Evolutionary conservation across 2,888 invertebrate genomes (phyloP).

Genomic region (Neoaliturus tenellus): DNA sequence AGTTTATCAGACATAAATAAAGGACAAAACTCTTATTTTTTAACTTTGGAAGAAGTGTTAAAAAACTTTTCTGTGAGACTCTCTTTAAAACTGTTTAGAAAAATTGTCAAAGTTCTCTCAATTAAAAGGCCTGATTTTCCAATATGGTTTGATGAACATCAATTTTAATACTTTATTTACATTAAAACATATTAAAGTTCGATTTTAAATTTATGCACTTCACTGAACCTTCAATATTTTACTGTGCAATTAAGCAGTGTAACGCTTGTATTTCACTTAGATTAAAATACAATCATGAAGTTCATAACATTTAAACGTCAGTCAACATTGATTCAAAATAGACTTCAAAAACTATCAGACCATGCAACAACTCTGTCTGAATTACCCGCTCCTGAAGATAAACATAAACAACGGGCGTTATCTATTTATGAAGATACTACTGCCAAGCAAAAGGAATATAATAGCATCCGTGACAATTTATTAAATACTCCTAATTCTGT

Average conservation of each 20-base stretch:
- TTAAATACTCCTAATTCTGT: conserved; percentile 16
- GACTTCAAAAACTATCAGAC: not conserved
- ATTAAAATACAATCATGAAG: not conserved
- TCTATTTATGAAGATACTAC: not conserved
- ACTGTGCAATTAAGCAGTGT: not conserved
- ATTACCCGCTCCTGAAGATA: not conserved
- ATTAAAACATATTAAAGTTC: too few species aligned
- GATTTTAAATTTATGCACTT: too few species aligned
- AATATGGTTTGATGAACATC: not conserved
- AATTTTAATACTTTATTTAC: not conserved
- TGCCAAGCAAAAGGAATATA: conserved; percentile 30
- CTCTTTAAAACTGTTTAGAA: not conserved
- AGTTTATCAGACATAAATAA: not conserved
- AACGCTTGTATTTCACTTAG: not conserved
- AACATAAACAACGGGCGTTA: conserved; percentile 14
- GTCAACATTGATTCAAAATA: not conserved
- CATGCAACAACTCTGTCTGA: not conserved
- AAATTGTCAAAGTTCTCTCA: not conserved
- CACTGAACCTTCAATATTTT: not conserved
- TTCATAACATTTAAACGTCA: conserved; percentile 22
- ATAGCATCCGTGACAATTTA: not conserved
- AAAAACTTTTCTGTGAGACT: too few species aligned
- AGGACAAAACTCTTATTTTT: too few species aligned
- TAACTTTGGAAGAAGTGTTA: too few species aligned
- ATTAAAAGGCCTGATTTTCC: not conserved